Evolutionary conservation across 2,113 vertebrate species (phyloP).

Genomic region (Bubalus kerabau): DNA sequence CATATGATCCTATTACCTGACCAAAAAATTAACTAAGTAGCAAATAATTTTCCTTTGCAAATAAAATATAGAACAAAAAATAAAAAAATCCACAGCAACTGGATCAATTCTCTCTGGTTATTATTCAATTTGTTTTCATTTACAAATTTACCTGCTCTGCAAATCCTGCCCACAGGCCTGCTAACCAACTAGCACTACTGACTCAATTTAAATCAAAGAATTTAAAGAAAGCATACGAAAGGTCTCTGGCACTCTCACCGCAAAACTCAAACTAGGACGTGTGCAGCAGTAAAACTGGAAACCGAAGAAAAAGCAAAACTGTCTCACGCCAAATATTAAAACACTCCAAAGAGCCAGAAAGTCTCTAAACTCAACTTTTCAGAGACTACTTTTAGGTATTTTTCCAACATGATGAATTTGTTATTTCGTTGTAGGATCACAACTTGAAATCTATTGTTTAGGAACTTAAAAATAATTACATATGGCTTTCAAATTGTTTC

Average conservation of each 20-base stretch:
- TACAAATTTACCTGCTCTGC: neutral
- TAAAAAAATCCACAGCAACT: neutral
- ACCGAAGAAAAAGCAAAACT: neutral
- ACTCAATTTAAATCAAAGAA: neutral
- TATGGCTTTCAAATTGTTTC: neutral
- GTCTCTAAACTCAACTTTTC: neutral
- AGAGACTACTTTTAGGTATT: neutral
- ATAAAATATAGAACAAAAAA: neutral
- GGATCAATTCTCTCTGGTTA: neutral
- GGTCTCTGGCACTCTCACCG: neutral
- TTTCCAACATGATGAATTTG: neutral
- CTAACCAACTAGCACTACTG: neutral
- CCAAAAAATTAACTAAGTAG: neutral
- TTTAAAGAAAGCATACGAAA: neutral
- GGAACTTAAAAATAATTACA: neutral
- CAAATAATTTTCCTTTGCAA: neutral
- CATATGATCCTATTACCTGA: neutral
- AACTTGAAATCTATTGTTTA: neutral
- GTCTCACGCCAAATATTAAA: neutral
- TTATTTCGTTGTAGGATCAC: neutral
- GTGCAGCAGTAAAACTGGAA: neutral
- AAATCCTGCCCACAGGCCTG: neutral
- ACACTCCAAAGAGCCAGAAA: neutral
- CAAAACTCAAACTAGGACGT: neutral
- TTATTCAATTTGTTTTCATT: neutral